Conservation (phyloP, 2,888 invertebrate genomes). For the Opisthograptis luteolata region DNA sequence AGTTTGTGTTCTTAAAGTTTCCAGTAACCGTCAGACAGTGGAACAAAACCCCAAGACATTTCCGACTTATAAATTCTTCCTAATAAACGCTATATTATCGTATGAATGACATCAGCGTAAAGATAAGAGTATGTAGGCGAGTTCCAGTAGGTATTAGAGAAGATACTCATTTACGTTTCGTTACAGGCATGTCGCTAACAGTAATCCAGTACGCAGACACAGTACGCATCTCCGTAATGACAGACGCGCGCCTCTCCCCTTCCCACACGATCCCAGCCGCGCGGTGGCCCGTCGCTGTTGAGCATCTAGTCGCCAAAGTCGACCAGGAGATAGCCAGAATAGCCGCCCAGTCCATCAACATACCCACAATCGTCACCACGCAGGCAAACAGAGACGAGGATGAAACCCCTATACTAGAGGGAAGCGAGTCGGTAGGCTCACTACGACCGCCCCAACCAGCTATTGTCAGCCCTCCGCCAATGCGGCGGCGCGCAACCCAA, state of each 20-base stretch:
- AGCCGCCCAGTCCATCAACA: slow-evolving; percentile 51
- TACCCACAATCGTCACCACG: slow-evolving; percentile 52
- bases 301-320: slow-evolving; percentile 65
- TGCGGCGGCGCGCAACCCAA: slow-evolving; percentile 52
- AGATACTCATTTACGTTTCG: no score
- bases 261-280: slow-evolving; percentile 83
- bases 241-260: slow-evolving; percentile 88
- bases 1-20: no score
- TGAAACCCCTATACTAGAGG: slow-evolving; percentile 23
- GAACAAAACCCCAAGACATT: no score
- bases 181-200: slow-evolving; percentile 88
- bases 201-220: slow-evolving; percentile 87
- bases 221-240: slow-evolving; percentile 88
- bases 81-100: no score
- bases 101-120: no score
- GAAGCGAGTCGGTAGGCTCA: slow-evolving; percentile 35
- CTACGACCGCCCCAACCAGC: slow-evolving; percentile 57
- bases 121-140: no score
- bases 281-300: slow-evolving; percentile 70
- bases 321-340: slow-evolving; percentile 74
- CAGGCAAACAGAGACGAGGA: slow-evolving; percentile 32
- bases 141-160: no score
- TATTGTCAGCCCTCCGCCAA: slow-evolving; percentile 64
- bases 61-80: no score
- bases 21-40: no score